These are phyloP conservation scores for Caenorhabditis doughertyi DNA, from an alignment of 2,888 invertebrate species.

Conservation along the genomic window DNA sequence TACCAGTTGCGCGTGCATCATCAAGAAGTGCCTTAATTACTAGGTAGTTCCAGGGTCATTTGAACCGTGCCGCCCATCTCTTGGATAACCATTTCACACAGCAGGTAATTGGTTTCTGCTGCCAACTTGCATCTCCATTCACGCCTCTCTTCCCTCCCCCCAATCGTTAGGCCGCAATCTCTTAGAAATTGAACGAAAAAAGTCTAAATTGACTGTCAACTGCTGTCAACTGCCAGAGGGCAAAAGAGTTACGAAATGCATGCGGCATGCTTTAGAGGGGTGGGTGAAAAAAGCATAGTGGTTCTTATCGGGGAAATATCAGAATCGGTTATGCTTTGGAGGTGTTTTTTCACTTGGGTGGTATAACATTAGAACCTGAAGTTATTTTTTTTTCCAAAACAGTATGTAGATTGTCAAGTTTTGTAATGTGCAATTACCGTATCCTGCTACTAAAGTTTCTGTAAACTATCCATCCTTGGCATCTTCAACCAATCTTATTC, in stretches of 20 bases:
- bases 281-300: not conserved
- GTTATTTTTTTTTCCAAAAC: too few species aligned
- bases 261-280: not conserved
- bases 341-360: not conserved
- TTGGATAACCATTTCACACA: not conserved
- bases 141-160: slow-evolving; percentile 49
- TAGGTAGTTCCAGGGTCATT: slow-evolving; percentile 38
- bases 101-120: slow-evolving; percentile 19
- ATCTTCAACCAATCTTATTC: too few species aligned
- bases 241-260: too few species aligned
- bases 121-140: slow-evolving; percentile 57
- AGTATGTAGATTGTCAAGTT: too few species aligned
- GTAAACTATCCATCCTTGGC: too few species aligned
- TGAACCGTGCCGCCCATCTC: slow-evolving; percentile 43
- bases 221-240: slow-evolving; percentile 6
- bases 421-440: too few species aligned
- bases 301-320: not conserved
- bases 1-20: slow-evolving; percentile 51
- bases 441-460: too few species aligned
- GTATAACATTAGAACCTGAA: too few species aligned
- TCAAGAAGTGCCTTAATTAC: slow-evolving; percentile 47
- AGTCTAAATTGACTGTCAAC: slow-evolving; percentile 52
- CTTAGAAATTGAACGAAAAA: not conserved
- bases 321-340: not conserved
- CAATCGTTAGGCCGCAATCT: slow-evolving; percentile 42